Evolutionary conservation across 2,797 vertebrate genomes (phyloP).

Genomic region (Lateolabrax maculatus): DNA sequence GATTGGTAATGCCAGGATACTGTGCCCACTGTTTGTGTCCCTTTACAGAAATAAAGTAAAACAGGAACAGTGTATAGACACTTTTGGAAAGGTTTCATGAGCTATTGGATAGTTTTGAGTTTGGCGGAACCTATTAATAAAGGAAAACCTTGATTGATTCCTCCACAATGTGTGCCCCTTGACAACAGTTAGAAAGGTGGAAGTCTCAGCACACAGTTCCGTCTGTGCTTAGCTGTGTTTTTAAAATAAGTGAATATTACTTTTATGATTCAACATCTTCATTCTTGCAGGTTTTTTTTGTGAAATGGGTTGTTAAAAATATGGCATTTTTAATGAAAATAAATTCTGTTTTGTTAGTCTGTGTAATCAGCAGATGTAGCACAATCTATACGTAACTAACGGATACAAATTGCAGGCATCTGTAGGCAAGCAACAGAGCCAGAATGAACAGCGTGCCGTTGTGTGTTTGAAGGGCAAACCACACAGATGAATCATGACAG

Average conservation of each 20-base stretch:
- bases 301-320: no score
- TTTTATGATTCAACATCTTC: no score
- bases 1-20: slow-evolving; percentile 12
- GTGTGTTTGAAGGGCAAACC: slow-evolving; percentile 22
- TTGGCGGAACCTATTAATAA: background rate
- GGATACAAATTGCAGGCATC: slow-evolving; percentile 2
- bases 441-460: background rate
- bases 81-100: background rate
- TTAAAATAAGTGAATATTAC: no score
- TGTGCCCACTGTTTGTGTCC: slow-evolving; percentile 20
- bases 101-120: background rate
- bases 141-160: background rate
- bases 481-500: slow-evolving; percentile 2
- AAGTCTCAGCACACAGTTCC: background rate
- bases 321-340: background rate
- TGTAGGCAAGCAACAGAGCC: background rate
- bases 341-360: background rate
- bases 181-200: background rate
- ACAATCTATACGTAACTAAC: background rate
- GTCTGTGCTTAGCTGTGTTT: background rate
- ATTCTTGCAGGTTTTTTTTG: no score
- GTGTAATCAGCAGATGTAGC: background rate
- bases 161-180: background rate
- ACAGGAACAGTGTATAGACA: background rate
- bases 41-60: slow-evolving; percentile 34